Base-by-base conservation (phyloP, 2,113 vertebrate species). In the Jacana jacana region DNA sequence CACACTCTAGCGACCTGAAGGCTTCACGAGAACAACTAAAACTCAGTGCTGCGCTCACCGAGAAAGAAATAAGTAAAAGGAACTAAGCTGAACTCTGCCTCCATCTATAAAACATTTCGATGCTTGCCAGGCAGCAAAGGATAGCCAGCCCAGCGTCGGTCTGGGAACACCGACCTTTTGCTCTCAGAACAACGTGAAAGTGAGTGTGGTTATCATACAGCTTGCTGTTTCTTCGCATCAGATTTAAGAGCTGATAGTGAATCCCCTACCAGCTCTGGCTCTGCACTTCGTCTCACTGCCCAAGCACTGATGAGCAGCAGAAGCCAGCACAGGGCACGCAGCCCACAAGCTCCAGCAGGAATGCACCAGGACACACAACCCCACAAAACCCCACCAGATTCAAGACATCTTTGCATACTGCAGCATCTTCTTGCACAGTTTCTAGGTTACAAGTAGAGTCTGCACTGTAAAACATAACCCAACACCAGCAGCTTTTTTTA, bases 1-100 rank as follows among this genome's bases (percentile, higher is more conserved):
- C 99, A 99, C 98, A 99, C 98, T 98, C 99, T 98, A 97, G 96
- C 97, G 99, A 98, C 94, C 83, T 39, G 19, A 91, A 88, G 37
- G 17, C 90, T 82, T 91, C 52, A n/a, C 42, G 77, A 51, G 35
- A 27, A 57, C 55, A 84, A 23, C 13, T 1, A 14, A 28, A 69
- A 70, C 24, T 19, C 80, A 73, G 4, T 3, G 30, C 51, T 35
- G 23, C 6, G 1, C 49, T 46, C 46, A 25, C 20, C 1, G 0
- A 10, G 64, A 42, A 27, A 54, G 39, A 16, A 27, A 14, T 30
- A 39, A 63, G 15, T 28, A 54, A 33, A 55, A 8, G 65, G 17
- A 24, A 39, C 10, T 4, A 6, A 78, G 52, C 58, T 76, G 49
- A 89, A 83, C 39, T 86, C 80, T 64, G 31, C 7, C 24, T 77